A percentile compares a stretch with the other conserved stretches of the same genome.
These are phyloP conservation scores for Tortrix viridana DNA, from an alignment of 2,888 invertebrate species.

Conservation along the genomic window DNA sequence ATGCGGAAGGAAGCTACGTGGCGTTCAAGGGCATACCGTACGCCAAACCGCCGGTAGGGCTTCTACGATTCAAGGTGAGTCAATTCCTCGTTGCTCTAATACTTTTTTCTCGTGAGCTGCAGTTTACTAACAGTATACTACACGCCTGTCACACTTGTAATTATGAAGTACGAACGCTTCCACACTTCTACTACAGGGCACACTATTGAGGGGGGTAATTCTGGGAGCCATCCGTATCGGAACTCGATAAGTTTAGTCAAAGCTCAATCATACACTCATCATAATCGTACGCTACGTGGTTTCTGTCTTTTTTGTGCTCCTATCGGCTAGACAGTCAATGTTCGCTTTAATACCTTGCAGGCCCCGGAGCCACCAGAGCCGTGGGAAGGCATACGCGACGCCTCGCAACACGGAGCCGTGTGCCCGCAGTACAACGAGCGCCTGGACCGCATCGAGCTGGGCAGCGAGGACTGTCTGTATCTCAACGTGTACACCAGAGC, in stretches of 20 bases:
- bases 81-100: constrained; percentile 27
- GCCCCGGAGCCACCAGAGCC: constrained; percentile 70
- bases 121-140: too few species aligned
- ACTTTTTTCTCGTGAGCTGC: too few species aligned
- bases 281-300: too few species aligned
- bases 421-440: constrained; percentile 79
- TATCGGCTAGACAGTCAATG: too few species aligned
- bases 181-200: too few species aligned
- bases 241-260: too few species aligned
- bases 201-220: too few species aligned
- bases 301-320: too few species aligned
- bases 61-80: constrained; percentile 85
- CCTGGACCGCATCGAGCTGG: constrained; percentile 75
- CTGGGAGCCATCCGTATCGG: too few species aligned
- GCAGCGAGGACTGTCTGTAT: constrained; percentile 87
- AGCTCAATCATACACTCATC: too few species aligned
- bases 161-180: too few species aligned
- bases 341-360: constrained; percentile 48
- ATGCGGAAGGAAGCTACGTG: constrained; percentile 58
- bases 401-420: constrained; percentile 68
- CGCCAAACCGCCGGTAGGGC: constrained; percentile 83
- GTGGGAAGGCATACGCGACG: constrained; percentile 71
- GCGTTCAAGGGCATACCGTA: constrained; percentile 85
- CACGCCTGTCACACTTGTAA: too few species aligned
- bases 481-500: constrained; percentile 86